Percentiles rank a stretch among this genome's conserved stretches.
phyloP scores from a whole-genome alignment of 64 coral and sea anemone species.

The Montipora cactus region DNA sequence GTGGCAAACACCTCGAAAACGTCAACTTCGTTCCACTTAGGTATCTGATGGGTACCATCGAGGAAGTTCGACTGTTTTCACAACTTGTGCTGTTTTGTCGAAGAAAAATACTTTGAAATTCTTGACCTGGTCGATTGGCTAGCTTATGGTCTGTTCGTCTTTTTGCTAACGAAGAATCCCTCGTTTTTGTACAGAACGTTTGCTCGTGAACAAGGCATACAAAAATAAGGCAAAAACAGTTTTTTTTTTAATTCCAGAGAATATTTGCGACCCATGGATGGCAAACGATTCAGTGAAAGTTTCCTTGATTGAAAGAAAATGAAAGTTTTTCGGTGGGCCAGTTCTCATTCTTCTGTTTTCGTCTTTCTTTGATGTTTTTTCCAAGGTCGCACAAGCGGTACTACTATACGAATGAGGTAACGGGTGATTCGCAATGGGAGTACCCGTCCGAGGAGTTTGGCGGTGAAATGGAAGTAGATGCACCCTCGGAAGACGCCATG shows the following conservation, averaged over 20 bases:
- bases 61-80: too few species aligned
- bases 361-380: not conserved
- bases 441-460: slow-evolving; percentile 33
- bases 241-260: not conserved
- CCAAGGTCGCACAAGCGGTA: slow-evolving; percentile 64
- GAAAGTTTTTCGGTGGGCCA: not conserved
- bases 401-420: slow-evolving; percentile 58
- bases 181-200: not conserved
- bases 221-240: too few species aligned
- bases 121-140: too few species aligned
- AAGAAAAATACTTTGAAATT: too few species aligned
- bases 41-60: too few species aligned
- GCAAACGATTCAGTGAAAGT: not conserved
- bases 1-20: not conserved
- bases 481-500: not conserved
- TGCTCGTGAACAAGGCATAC: not conserved
- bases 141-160: too few species aligned
- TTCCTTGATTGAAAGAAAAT: not conserved
- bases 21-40: too few species aligned
- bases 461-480: slow-evolving; percentile 1
- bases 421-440: slow-evolving; percentile 69
- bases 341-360: slow-evolving; percentile 38
- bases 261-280: not conserved
- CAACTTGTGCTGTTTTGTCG: too few species aligned
- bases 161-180: too few species aligned